Conservation (phyloP, 2,888 invertebrate species). For the Polyommatus icarus region DNA sequence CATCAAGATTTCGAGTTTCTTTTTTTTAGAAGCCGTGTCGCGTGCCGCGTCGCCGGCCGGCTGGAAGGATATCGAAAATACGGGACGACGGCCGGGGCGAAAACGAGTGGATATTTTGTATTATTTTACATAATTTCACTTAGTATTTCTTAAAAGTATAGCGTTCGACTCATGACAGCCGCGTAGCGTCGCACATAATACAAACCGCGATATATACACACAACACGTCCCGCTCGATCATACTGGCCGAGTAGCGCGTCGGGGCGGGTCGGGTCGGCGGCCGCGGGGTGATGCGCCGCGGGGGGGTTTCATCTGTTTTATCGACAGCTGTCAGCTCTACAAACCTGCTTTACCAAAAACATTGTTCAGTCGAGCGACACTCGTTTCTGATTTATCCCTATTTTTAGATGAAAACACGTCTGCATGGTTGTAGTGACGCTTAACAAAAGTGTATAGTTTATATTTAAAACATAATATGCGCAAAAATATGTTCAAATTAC, state of each 20-base stretch:
- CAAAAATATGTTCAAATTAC: not conserved
- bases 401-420: not conserved
- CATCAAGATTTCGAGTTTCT: slow-evolving; percentile 68
- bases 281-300: slow-evolving; percentile 52
- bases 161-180: slow-evolving; percentile 67
- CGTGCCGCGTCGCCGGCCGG: slow-evolving; percentile 85
- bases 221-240: slow-evolving; percentile 74
- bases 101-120: slow-evolving; percentile 69
- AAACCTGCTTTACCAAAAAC: slow-evolving; percentile 25
- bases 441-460: not conserved
- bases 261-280: slow-evolving; percentile 39
- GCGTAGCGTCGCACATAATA: slow-evolving; percentile 67
- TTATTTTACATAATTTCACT: slow-evolving; percentile 81
- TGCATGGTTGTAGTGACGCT: not conserved
- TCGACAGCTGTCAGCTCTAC: slow-evolving; percentile 49
- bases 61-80: slow-evolving; percentile 77
- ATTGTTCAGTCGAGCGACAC: slow-evolving; percentile 14
- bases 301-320: slow-evolving; percentile 52
- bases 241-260: slow-evolving; percentile 57
- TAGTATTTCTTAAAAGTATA: slow-evolving; percentile 64
- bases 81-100: slow-evolving; percentile 81
- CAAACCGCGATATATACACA: slow-evolving; percentile 56
- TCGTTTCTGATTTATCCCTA: not conserved
- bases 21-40: slow-evolving; percentile 71
- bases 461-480: not conserved